A percentile compares a stretch with the other conserved stretches of the same genome.
Evolutionary conservation across 2,113 vertebrate species (phyloP).

Genomic region (Ornithorhynchus anatinus): DNA sequence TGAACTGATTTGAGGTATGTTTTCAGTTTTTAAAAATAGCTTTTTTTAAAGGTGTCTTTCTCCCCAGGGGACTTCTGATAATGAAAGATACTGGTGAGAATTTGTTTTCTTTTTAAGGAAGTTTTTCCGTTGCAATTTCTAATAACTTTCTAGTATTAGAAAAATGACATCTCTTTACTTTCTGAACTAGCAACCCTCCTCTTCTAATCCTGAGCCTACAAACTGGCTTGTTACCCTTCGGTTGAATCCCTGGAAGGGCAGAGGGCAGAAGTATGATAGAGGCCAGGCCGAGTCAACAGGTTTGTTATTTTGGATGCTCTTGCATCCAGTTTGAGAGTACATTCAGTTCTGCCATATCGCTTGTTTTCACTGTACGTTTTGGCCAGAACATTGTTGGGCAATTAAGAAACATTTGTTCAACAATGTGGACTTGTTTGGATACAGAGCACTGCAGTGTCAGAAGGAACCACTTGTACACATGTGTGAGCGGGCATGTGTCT

Average conservation of each 20-base stretch:
- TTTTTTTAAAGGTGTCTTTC: too few species aligned
- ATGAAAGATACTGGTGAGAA: neutral
- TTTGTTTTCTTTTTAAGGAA: neutral
- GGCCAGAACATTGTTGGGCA: too few species aligned
- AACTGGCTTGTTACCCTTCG: neutral
- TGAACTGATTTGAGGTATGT: neutral
- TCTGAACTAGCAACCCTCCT: constrained; percentile 13
- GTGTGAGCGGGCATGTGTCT: too few species aligned
- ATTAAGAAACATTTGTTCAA: too few species aligned
- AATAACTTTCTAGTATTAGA: neutral
- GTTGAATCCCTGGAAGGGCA: neutral
- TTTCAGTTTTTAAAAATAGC: neutral
- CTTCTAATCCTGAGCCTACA: neutral
- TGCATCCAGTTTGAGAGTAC: too few species aligned
- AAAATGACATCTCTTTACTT: too few species aligned
- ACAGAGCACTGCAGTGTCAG: too few species aligned
- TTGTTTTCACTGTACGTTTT: too few species aligned
- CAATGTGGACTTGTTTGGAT: too few species aligned
- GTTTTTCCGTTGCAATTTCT: neutral
- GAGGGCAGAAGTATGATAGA: neutral
- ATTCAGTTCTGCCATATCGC: too few species aligned
- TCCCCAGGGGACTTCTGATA: neutral
- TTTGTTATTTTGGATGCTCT: neutral
- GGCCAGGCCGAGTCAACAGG: neutral
- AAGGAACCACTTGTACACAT: too few species aligned